Evolutionary conservation across 2,888 invertebrate genomes (phyloP), one percentile per base, ranked within the genome.

Genomic region (Lomographa bimaculata): DNA sequence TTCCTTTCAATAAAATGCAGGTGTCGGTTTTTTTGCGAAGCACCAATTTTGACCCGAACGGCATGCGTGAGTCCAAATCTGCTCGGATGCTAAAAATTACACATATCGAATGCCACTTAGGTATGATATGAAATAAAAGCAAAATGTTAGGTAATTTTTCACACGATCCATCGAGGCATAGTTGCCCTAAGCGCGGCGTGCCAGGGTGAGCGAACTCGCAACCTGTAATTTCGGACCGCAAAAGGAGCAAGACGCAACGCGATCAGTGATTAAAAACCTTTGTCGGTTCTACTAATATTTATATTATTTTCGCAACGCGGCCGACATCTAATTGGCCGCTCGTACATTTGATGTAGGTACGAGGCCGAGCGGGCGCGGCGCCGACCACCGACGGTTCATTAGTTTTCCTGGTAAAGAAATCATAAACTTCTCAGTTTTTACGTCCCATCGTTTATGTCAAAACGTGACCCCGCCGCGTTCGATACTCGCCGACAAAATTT

Each of bases 261-360:
- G 85, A 89, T 89, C 76, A 81, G 85, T 86, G 89, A 89, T 89
- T 87, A 87, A 86, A 86, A 87, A 84, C 86, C 86, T 89, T 89
- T 89, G 89, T 87, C 89, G 89, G 89, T 84, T 87, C 87, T 89
- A 89, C 89, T 89, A 89, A 89, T 89, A 89, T 89, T 89, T 87
- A 89, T 89, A 89, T 71, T 71, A 71, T 89, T 86, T 85, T 86
- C 80, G 83, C 85, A 77, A 82, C 80, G 77, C 79, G 85, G 63
- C 78, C 85, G 83, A 85, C 84, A 85, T 89, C 84, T 89, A 89
- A 89, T 89, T 86, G 89, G 86, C 7, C 60, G 75, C 69, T 74
- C 75, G 72, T 75, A 77, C 75, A 67, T 79, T 70, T 81, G 78
- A 80, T 76, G 66, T 73, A 76, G 80, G 73, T 73, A 64, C 60